Evolutionary conservation across 2,888 invertebrate species (phyloP).

Genomic region (Polia nebulosa): DNA sequence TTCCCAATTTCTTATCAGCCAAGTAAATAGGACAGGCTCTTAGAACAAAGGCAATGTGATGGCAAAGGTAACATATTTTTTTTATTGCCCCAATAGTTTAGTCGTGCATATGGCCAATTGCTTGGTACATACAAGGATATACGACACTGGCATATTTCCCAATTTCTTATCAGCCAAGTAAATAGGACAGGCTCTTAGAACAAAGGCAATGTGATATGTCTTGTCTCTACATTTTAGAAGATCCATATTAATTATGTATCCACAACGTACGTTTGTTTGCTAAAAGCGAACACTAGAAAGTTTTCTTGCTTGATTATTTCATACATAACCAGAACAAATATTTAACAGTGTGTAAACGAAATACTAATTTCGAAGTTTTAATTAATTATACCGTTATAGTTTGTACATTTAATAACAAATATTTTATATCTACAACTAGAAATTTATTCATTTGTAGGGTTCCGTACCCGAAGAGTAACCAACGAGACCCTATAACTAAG

Average conservation of each 20-base stretch:
- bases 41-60: not conserved
- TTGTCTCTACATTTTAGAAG: not conserved
- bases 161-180: not conserved
- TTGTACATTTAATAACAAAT: conserved; percentile 3
- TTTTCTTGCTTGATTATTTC: conserved; percentile 18
- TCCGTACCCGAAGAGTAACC: too few species aligned
- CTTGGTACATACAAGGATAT: not conserved
- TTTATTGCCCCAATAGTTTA: conserved; percentile 6
- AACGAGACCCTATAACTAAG: too few species aligned
- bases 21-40: not conserved
- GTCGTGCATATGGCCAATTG: not conserved
- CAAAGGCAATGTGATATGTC: not conserved
- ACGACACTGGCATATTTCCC: not conserved
- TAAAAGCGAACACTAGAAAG: conserved; percentile 5
- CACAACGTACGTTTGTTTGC: conserved; percentile 1
- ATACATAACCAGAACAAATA: conserved; percentile 18
- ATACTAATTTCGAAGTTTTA: conserved; percentile 21
- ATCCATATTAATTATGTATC: not conserved
- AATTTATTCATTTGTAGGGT: not conserved
- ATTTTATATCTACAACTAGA: not conserved
- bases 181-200: not conserved
- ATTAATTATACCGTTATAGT: conserved; percentile 8
- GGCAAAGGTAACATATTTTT: not conserved
- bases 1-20: not conserved
- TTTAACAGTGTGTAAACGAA: conserved; percentile 17